Evolutionary conservation across 2,113 vertebrate genomes (phyloP).

Genomic region (Herpetotheres cachinnans): DNA sequence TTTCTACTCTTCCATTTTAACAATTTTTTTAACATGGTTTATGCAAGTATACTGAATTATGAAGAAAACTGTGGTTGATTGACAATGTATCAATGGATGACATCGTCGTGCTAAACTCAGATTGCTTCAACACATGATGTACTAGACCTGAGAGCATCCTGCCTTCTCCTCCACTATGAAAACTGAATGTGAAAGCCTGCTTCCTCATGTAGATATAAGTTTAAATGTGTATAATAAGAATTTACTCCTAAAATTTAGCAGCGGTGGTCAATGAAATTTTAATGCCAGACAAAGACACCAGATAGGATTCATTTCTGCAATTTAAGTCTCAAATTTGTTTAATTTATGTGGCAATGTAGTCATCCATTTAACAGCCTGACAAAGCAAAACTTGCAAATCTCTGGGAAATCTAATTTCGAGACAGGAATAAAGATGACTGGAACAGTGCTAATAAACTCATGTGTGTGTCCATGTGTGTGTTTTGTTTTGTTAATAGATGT

Average conservation of each 20-base stretch:
- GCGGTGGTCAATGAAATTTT: background rate
- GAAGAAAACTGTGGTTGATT: background rate
- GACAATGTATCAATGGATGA: background rate
- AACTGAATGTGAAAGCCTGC: background rate
- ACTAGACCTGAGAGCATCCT: background rate
- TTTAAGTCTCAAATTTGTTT: background rate
- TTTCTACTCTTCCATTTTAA: background rate
- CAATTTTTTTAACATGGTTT: background rate
- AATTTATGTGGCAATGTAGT: background rate
- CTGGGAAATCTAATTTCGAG: background rate
- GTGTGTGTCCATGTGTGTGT: rapidly evolving
- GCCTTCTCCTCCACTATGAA: background rate
- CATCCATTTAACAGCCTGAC: background rate
- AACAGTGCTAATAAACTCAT: background rate
- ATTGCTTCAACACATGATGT: background rate
- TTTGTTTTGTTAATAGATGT: background rate
- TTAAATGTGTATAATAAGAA: background rate
- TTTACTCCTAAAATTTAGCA: background rate
- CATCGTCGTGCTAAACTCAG: background rate
- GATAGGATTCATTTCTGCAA: conserved; percentile 35
- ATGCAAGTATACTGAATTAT: background rate
- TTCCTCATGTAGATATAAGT: background rate
- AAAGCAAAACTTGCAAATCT: background rate
- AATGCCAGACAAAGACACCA: background rate
- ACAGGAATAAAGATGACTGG: background rate